A percentile compares a stretch with the other conserved stretches of the same genome.
These are phyloP conservation scores for Aspidiotus rigidus DNA, from an alignment of 2,888 invertebrate species.

Conservation along the genomic window DNA sequence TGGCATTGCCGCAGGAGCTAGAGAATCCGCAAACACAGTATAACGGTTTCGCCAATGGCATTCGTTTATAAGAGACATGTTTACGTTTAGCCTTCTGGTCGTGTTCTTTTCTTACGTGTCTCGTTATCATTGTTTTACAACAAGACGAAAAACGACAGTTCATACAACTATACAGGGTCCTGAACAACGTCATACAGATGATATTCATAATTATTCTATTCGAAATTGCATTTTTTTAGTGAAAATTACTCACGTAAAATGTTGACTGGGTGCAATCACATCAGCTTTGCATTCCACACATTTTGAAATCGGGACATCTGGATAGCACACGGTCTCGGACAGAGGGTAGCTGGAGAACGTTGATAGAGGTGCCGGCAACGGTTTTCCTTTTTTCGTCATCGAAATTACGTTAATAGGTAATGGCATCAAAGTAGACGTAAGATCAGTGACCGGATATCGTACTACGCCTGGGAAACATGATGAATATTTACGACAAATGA, in stretches of 20 bases:
- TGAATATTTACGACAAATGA: background rate
- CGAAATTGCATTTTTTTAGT: background rate
- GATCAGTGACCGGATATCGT: conserved; percentile 13
- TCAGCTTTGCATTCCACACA: conserved; percentile 27
- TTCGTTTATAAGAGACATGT: background rate
- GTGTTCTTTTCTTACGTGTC: conserved; percentile 10
- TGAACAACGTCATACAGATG: background rate
- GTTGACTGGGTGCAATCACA: background rate
- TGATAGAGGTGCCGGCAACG: conserved; percentile 3
- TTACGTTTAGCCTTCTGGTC: conserved; percentile 7
- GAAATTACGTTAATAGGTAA: conserved; percentile 3
- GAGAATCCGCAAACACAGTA: conserved; percentile 69
- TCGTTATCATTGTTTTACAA: conserved; percentile 19
- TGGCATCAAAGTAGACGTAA: conserved; percentile 16
- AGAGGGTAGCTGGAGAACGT: conserved; percentile 17
- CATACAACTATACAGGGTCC: conserved; percentile 12
- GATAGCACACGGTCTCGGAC: conserved; percentile 3
- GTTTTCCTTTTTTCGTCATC: conserved; percentile 7
- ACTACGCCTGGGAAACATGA: conserved; percentile 9
- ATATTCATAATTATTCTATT: background rate
- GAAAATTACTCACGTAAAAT: conserved; percentile 18
- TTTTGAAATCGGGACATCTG: conserved; percentile 4
- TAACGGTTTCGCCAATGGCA: conserved; percentile 48
- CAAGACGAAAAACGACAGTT: conserved; percentile 18
- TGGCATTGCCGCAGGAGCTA: conserved; percentile 48